Percentiles rank a stretch among this genome's conserved stretches.
Conservation (phyloP, 1,140 invertebrate species). For the Dicyema japonicum region DNA sequence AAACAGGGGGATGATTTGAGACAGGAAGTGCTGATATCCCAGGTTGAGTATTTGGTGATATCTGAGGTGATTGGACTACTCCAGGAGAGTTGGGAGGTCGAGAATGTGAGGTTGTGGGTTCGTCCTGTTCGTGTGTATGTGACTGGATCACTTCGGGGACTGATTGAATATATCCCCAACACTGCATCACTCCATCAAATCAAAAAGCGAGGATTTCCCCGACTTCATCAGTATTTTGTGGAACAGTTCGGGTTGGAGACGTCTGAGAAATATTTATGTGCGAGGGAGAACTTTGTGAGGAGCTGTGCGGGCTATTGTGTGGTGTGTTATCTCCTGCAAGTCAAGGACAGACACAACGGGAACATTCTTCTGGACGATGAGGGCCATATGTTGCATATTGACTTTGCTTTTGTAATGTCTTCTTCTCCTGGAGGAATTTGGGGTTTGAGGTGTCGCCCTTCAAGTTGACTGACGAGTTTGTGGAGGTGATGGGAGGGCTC, state of each 20-base stretch:
- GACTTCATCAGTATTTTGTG: conserved; percentile 43
- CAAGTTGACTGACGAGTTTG: conserved; percentile 78
- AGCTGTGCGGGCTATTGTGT: conserved; percentile 88
- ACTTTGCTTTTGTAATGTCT: conserved; percentile 90
- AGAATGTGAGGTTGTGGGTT: conserved; percentile 56
- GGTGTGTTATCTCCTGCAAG: conserved; percentile 77
- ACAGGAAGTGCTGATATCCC: conserved; percentile 68
- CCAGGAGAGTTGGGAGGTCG: conserved; percentile 47
- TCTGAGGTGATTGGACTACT: no score
- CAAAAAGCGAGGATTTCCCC: no score
- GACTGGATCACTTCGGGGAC: conserved; percentile 52
- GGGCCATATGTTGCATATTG: conserved; percentile 91
- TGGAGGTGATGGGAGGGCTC: conserved; percentile 85
- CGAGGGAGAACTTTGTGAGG: conserved; percentile 77
- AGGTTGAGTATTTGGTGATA: no score
- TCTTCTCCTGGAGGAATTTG: conserved; percentile 75
- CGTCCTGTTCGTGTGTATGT: conserved; percentile 64
- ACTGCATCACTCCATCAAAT: conserved; percentile 90
- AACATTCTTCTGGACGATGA: conserved; percentile 78
- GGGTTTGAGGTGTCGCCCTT: conserved; percentile 77
- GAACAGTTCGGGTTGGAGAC: conserved; percentile 52
- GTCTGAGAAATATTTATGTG: conserved; percentile 53
- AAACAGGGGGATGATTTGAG: conserved; percentile 88
- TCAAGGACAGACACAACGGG: conserved; percentile 91
- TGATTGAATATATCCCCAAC: conserved; percentile 76